Percentiles rank a stretch among this genome's conserved stretches.
These are phyloP conservation scores for Tonatia bakeri DNA, from an alignment of 2,113 vertebrate genomes.

Conservation along the genomic window DNA sequence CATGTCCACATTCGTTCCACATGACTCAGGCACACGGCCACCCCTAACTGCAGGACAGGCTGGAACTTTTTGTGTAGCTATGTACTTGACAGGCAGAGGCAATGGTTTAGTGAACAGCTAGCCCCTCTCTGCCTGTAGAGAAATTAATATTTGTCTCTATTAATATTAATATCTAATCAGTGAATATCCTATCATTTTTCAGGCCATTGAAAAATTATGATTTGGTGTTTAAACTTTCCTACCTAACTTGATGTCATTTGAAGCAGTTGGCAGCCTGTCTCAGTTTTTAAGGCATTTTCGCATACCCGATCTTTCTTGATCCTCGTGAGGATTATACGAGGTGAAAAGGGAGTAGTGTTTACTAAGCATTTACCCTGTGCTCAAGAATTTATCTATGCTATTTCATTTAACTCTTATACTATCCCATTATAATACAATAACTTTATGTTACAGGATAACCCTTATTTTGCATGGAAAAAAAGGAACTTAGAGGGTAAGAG, in stretches of 20 bases:
- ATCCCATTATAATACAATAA: not conserved
- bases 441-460: not conserved
- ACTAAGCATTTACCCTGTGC: not conserved
- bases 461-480: not conserved
- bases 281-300: slow-evolving; percentile 12
- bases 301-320: not conserved
- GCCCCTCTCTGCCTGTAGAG: not conserved
- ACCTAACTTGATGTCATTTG: not conserved
- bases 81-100: not conserved
- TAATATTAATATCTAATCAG: not conserved
- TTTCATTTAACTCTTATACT: not conserved
- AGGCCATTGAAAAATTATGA: not conserved
- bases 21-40: not conserved
- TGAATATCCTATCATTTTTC: not conserved
- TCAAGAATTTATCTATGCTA: not conserved
- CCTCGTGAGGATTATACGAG: not conserved
- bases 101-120: not conserved
- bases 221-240: not conserved
- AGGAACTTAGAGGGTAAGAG: not conserved
- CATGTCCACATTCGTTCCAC: not conserved
- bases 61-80: not conserved
- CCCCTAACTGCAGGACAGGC: not conserved
- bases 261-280: not conserved
- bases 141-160: not conserved
- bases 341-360: not conserved